phyloP scores from a whole-genome alignment of 2,113 vertebrate genomes.

The Rhineura floridana region DNA sequence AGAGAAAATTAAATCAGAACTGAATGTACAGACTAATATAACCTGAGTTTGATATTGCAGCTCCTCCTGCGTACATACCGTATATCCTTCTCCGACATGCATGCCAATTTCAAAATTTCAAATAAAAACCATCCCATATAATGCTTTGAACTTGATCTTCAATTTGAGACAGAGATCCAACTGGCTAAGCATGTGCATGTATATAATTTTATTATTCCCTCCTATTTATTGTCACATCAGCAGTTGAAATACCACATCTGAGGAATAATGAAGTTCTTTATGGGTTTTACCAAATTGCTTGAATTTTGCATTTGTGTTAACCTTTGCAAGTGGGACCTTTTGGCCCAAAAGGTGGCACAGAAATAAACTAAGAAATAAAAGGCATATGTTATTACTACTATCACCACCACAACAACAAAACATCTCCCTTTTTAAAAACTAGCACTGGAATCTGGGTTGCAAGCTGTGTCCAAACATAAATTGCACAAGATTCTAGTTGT shows the following conservation, averaged over 20 bases:
- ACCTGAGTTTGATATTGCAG: neutral
- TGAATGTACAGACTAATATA: neutral
- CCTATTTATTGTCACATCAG: constrained; percentile 48
- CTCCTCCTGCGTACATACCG: neutral
- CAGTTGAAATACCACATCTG: constrained; percentile 56
- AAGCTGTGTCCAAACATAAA: constrained; percentile 32
- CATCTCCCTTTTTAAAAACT: neutral
- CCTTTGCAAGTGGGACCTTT: constrained; percentile 19
- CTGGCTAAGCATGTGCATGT: neutral
- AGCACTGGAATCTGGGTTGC: constrained; percentile 12
- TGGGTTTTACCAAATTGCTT: constrained; percentile 31
- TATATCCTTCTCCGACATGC: neutral
- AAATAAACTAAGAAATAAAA: constrained; percentile 19
- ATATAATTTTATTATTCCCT: constrained; percentile 35
- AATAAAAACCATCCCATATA: neutral
- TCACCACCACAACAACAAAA: constrained; percentile 7
- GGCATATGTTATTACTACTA: constrained; percentile 47
- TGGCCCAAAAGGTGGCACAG: constrained; percentile 49
- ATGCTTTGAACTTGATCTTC: neutral
- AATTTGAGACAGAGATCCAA: constrained; percentile 9
- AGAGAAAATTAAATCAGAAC: neutral
- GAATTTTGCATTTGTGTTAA: too few relatives aligned
- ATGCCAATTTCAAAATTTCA: constrained; percentile 19
- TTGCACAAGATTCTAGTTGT: constrained; percentile 48
- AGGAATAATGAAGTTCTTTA: constrained; percentile 40